Evolutionary conservation across 2,888 invertebrate species (phyloP).

Genomic region (Lithophane semibrunnea): DNA sequence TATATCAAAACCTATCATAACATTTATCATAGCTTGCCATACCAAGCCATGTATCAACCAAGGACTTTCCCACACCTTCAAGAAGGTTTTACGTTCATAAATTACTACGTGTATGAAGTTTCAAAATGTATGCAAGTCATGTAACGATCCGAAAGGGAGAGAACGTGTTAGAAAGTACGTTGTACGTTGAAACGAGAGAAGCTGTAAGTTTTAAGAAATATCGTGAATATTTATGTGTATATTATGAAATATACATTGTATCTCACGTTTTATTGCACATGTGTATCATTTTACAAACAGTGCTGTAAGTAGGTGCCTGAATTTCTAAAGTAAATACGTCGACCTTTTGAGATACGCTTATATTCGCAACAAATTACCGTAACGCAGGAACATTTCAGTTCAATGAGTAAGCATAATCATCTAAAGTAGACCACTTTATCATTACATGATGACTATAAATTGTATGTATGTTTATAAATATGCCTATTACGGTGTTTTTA

Average conservation of each 20-base stretch:
- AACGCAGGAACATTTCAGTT: background rate
- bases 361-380: background rate
- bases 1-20: background rate
- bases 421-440: background rate
- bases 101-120: slow-evolving; percentile 15
- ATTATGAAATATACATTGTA: slow-evolving; percentile 20
- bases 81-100: background rate
- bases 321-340: background rate
- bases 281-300: slow-evolving; percentile 13
- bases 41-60: background rate
- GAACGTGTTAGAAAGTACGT: slow-evolving; percentile 54
- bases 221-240: slow-evolving; percentile 26
- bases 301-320: background rate
- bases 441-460: no score
- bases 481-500: no score
- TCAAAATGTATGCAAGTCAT: slow-evolving; percentile 48
- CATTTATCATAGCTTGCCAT: background rate
- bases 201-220: slow-evolving; percentile 31
- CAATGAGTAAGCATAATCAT: background rate
- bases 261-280: slow-evolving; percentile 25
- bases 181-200: slow-evolving; percentile 37
- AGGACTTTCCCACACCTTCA: slow-evolving; percentile 33
- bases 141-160: slow-evolving; percentile 25
- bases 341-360: background rate
- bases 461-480: no score